Percentiles rank a stretch among this genome's conserved stretches.
These are phyloP conservation scores for Thalassarche chlororhynchos DNA, from an alignment of 2,113 vertebrate species.

Conservation along the genomic window DNA sequence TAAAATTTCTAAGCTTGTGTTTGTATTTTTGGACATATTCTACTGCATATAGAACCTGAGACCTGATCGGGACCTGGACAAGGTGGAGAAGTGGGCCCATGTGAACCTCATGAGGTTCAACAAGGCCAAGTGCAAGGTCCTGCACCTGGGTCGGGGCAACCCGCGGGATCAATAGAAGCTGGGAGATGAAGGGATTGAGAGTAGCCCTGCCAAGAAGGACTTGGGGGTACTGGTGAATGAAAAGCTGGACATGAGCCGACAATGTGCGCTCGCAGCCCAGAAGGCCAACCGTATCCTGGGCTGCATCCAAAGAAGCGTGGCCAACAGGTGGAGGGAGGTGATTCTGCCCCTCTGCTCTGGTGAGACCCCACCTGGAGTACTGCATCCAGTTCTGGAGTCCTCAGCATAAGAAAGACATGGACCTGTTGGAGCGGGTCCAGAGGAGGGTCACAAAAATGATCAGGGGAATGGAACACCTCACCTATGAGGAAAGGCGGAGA, in stretches of 20 bases:
- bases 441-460: too few relatives aligned
- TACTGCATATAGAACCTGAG: neutral
- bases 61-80: neutral
- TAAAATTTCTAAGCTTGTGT: neutral
- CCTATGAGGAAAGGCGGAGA: too few relatives aligned
- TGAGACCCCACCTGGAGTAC: too few relatives aligned
- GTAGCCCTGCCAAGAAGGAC: neutral
- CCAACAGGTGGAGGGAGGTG: too few relatives aligned
- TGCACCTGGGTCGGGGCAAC: accelerated
- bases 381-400: too few relatives aligned
- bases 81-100: neutral
- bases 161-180: neutral
- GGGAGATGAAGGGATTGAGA: neutral
- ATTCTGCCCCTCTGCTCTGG: too few relatives aligned
- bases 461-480: too few relatives aligned
- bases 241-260: neutral
- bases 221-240: neutral
- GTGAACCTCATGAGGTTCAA: neutral
- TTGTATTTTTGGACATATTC: neutral
- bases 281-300: too few relatives aligned
- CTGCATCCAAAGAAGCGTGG: too few relatives aligned
- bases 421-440: too few relatives aligned
- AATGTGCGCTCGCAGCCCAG: too few relatives aligned
- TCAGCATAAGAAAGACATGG: too few relatives aligned
- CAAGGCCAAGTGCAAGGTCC: neutral